Base-by-base conservation (phyloP, 2,888 invertebrate species). In the Ashinkailepas kermadecensis region DNA sequence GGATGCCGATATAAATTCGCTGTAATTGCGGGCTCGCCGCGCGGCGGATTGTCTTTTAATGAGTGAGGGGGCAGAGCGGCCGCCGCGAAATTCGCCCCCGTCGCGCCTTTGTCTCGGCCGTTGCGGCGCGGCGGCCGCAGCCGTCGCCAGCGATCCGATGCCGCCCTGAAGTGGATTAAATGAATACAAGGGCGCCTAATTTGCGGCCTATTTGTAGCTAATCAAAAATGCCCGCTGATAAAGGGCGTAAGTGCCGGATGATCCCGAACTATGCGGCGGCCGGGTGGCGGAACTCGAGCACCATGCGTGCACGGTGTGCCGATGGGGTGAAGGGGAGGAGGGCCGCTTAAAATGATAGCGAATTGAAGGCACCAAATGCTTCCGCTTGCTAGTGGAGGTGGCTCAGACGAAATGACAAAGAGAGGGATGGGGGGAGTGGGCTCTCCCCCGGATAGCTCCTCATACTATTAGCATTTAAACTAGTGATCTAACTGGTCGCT, bases 181-280 rank as follows among this genome's bases (percentile, higher is more conserved):
- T 65, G 65, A 65, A 65, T 65, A 18, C 65, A 23, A 65, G 65
- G n/a, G 65, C n/a, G 65, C 23, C 23, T 65, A 65, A 65, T 65
- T 65, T 65, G 65, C 23, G n/a, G 65, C 65, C 65, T 23, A 65
- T 65, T 65, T 65, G 65, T 65, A 65, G 65, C 65, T 65, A 13
- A 65, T 65, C 65, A 65, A 65, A 65, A 65, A 65, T 65, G 65
- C 23, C 65, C 23, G 7, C 9, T 18, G 23, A 65, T 23, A 65
- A 65, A 64, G 23, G 65, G 65, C 65, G 8, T 65, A 23, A 65
- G 23, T 65, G 65, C n/a, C 65, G 23, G 62, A 62, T 39, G 39
- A 39, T 39, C 39, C 39, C 39, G 39, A 39, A 8, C 18, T 13
- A 62, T 62, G 62, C 21, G 62, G 13, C 62, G 8, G 62, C 59